Percentiles rank a stretch among this genome's conserved stretches.
Conservation (phyloP, 1,140 invertebrate genomes). For the Branchinecta lynchi region DNA sequence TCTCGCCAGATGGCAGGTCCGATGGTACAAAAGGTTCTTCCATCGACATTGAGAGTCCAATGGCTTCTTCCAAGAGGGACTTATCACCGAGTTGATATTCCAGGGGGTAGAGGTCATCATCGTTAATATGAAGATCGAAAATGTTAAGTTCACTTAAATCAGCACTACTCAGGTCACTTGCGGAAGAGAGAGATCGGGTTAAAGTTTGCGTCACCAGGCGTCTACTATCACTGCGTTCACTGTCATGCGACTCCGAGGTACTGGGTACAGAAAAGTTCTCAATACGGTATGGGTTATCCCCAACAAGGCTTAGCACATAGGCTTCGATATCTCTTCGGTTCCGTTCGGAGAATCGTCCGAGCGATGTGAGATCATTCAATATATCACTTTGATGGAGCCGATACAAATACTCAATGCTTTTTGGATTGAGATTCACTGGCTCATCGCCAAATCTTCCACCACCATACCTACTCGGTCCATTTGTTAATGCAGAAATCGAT, state of each 20-base stretch:
- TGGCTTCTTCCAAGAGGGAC: not conserved
- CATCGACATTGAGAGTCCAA: slow-evolving; percentile 7
- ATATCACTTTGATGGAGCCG: not conserved
- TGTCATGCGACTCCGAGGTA: not conserved
- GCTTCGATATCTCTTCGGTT: not conserved
- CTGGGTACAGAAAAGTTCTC: slow-evolving; percentile 8
- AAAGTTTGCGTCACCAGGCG: not conserved
- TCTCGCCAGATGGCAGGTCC: too few species aligned
- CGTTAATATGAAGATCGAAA: not conserved
- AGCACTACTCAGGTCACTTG: not conserved
- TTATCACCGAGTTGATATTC: slow-evolving; percentile 4
- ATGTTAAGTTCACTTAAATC: not conserved
- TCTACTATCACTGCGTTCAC: not conserved
- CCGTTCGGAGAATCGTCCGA: not conserved
- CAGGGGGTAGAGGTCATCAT: slow-evolving; percentile 3
- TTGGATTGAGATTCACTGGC: not conserved
- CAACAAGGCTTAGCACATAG: not conserved
- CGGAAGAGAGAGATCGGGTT: not conserved
- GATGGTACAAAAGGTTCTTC: not conserved
- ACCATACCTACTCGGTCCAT: not conserved
- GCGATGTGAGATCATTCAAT: not conserved
- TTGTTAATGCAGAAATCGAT: not conserved
- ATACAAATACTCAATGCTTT: not conserved
- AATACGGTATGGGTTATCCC: not conserved
- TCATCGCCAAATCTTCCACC: not conserved